These are phyloP conservation scores for Grantiella picta DNA, from an alignment of 2,113 vertebrate genomes.

Conservation along the genomic window DNA sequence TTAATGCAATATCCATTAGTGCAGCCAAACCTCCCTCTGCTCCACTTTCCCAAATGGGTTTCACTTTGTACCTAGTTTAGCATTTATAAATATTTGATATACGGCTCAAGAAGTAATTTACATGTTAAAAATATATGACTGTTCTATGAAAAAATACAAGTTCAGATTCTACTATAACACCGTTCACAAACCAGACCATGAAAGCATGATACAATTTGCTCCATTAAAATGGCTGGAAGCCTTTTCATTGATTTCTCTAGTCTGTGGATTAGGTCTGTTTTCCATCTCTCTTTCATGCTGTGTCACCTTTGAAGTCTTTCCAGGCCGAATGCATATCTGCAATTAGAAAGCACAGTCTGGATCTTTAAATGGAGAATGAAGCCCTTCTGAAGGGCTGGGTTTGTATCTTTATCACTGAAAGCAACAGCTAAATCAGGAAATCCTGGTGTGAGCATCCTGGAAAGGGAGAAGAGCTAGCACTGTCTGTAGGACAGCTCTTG, in stretches of 20 bases:
- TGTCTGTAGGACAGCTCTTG: background rate
- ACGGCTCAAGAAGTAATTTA: conserved; percentile 9
- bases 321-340: background rate
- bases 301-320: conserved; percentile 11
- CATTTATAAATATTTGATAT: conserved; percentile 38
- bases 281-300: background rate
- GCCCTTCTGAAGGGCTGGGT: background rate
- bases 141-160: background rate
- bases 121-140: background rate
- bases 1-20: conserved; percentile 43
- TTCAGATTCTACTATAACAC: background rate
- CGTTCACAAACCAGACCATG: background rate
- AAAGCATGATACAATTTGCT: background rate
- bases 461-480: background rate
- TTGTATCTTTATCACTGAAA: background rate
- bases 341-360: background rate
- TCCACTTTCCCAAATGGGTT: background rate
- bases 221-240: background rate
- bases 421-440: background rate
- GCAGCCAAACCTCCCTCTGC: background rate
- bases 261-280: background rate
- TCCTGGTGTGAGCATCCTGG: background rate
- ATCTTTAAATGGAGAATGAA: background rate
- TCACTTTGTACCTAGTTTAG: conserved; percentile 15
- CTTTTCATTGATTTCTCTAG: conserved; percentile 24